Evolutionary conservation across 2,113 vertebrate species (phyloP).

Genomic region (Chitala chitala): DNA sequence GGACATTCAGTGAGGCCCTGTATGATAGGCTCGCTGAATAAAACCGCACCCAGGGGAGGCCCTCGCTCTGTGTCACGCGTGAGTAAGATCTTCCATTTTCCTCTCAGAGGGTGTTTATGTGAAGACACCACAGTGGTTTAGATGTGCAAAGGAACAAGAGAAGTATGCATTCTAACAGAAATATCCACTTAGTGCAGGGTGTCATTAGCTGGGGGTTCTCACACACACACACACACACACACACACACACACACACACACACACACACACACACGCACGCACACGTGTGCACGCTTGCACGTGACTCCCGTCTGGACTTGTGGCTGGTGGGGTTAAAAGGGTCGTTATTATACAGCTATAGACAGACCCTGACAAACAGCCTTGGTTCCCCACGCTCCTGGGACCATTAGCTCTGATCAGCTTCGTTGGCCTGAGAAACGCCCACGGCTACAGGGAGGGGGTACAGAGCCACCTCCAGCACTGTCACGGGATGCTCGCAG

Average conservation of each 20-base stretch:
- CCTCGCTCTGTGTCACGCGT: neutral
- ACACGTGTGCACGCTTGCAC: too few relatives aligned
- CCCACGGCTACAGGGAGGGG: neutral
- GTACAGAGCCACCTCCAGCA: neutral
- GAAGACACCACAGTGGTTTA: neutral
- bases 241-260: neutral
- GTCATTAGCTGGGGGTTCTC: neutral
- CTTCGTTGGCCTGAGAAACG: neutral
- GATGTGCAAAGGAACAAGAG: neutral
- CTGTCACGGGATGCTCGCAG: neutral
- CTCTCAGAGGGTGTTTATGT: neutral
- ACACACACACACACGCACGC: too few relatives aligned
- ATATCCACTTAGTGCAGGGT: neutral
- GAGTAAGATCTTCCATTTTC: slow-evolving; percentile 5
- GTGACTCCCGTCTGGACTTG: neutral
- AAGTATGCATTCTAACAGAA: too few relatives aligned
- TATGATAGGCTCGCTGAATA: neutral
- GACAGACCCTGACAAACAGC: slow-evolving; percentile 11
- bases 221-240: neutral
- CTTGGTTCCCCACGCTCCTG: neutral
- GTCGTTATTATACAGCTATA: neutral
- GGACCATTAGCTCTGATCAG: slow-evolving; percentile 5
- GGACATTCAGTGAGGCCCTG: neutral
- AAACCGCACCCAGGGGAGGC: neutral
- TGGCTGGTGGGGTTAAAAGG: neutral